These are phyloP conservation scores for Dendropsophus ebraccatus DNA, from an alignment of 2,113 vertebrate species.

Conservation along the genomic window DNA sequence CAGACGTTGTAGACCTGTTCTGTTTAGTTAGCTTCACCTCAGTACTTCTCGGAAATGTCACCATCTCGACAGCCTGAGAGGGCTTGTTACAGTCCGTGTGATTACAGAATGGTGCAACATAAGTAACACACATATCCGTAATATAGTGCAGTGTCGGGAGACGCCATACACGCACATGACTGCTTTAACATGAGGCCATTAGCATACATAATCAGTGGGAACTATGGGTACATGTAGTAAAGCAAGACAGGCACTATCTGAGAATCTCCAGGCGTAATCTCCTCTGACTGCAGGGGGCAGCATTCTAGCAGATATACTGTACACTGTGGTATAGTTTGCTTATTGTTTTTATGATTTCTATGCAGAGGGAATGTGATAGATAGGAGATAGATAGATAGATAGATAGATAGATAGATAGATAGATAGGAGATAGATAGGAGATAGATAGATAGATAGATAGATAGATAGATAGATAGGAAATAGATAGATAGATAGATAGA, in stretches of 20 bases:
- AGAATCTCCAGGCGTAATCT: neutral
- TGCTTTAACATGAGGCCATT: no score
- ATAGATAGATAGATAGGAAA: no score
- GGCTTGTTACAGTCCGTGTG: neutral
- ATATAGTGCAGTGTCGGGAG: neutral
- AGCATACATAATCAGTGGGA: no score
- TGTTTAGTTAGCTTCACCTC: slow-evolving; percentile 1
- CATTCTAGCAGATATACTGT: neutral
- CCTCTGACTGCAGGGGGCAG: neutral
- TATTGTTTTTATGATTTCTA: no score
- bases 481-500: no score
- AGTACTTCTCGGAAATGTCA: neutral
- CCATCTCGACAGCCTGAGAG: neutral
- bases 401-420: no score
- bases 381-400: no score
- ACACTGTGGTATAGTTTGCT: no score
- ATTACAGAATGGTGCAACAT: neutral
- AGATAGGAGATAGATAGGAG: no score
- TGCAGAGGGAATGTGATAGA: no score
- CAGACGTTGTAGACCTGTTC: slow-evolving; percentile 34
- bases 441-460: no score
- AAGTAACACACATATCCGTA: neutral
- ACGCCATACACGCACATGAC: neutral
- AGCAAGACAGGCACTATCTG: neutral
- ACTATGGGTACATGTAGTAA: neutral